A percentile compares a stretch with the other conserved stretches of the same genome.
Evolutionary conservation across 2,797 vertebrate species (phyloP).

Genomic region (Cercopithecus mitis): DNA sequence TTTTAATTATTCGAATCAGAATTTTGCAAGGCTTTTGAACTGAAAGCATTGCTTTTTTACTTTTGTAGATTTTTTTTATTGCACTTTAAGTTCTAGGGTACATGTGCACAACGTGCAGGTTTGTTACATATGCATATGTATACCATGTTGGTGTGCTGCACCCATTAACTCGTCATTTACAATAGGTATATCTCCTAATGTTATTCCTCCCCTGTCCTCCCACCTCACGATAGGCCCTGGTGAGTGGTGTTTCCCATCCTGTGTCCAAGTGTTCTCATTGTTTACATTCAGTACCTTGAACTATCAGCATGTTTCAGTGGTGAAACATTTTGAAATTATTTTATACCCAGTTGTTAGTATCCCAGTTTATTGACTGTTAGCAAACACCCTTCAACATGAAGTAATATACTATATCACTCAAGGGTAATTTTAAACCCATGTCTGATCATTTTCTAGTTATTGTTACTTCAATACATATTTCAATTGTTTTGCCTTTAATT

Average conservation of each 20-base stretch:
- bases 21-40: background rate
- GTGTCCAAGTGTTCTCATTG: too few relatives aligned
- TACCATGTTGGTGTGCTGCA: too few relatives aligned
- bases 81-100: too few relatives aligned
- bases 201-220: too few relatives aligned
- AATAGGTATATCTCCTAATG: too few relatives aligned
- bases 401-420: background rate
- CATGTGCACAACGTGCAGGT: too few relatives aligned
- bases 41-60: background rate
- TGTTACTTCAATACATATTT: background rate
- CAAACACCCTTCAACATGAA: background rate
- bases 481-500: background rate
- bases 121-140: too few relatives aligned
- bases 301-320: background rate
- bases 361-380: background rate
- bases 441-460: background rate
- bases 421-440: background rate
- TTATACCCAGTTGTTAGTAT: background rate
- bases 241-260: too few relatives aligned
- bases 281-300: background rate
- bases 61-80: background rate
- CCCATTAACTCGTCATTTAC: too few relatives aligned
- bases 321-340: background rate
- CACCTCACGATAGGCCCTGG: too few relatives aligned
- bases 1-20: background rate